Evolutionary conservation across 2,797 vertebrate species (phyloP), one percentile per base, ranked within the genome.

Genomic region (Pangasius djambal): DNA sequence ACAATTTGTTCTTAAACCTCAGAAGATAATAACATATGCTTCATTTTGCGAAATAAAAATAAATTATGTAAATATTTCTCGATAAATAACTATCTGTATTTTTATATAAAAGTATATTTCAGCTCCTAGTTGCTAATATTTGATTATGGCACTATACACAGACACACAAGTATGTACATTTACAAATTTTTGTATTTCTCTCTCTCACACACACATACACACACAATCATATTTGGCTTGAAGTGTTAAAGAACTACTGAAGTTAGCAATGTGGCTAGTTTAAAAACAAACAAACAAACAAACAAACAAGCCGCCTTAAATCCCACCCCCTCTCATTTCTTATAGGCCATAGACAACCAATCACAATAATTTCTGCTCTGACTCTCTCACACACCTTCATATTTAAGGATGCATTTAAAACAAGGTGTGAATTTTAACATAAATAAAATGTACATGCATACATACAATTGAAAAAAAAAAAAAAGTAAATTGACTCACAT

Each of bases 81-180:
- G 94, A 96, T 96, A 97, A 96, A 97, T 96, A 95, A 95, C 93
- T 95, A 96, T 95, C 89, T 87, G 90, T 92, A 88, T 90, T 90
- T 90, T 81, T 92, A 92, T 93, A 93, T 94, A 96, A 94, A 96
- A 94, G 91, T 90, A 81, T 86, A 92, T 92, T 92, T 92, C 93
- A 91, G 91, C 93, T 94, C 94, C 87, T 85, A 90, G 93, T 91
- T 94, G 90, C 93, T 90, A 90, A 86, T 86, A 50, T 85, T 81
- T 88, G 85, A 87, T 88, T 82, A 90, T 88, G 78, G 74, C 72
- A 87, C 74, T 90, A 90, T 74, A 91, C 81, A 87, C 91, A 83
- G 34, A 83, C 34, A 94, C 90, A 90, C 18, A 90, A 89, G 90
- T 93, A 89, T 90, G 88, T 83, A 92, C 93, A 94, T 90, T 74